Evolutionary conservation across 2,888 invertebrate species (phyloP).

Genomic region (Eupithecia tripunctaria): DNA sequence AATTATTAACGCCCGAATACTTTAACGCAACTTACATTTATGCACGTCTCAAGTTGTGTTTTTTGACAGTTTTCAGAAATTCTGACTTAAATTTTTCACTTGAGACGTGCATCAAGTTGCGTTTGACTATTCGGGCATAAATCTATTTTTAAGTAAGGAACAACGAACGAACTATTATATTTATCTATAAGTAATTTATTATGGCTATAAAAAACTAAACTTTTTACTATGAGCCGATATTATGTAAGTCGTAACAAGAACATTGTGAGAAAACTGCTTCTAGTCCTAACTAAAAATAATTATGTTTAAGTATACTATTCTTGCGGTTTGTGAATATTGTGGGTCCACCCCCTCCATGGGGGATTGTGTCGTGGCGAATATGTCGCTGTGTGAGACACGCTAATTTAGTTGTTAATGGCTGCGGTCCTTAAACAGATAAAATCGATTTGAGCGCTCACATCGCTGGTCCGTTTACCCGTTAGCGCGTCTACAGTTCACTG

Average conservation of each 20-base stretch:
- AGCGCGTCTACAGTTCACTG: no score
- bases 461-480: no score
- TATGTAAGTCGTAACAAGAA: constrained; percentile 5
- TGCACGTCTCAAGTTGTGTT: no score
- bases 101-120: no score
- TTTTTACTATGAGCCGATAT: not conserved
- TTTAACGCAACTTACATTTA: no score
- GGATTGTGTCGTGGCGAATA: not conserved
- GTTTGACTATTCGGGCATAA: no score
- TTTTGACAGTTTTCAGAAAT: no score
- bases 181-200: constrained; percentile 8
- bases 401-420: not conserved
- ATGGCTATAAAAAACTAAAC: not conserved
- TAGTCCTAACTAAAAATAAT: constrained; percentile 9
- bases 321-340: not conserved
- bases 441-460: no score
- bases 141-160: constrained; percentile 6
- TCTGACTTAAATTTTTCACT: no score
- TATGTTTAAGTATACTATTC: not conserved
- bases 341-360: not conserved
- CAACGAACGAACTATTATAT: constrained; percentile 1
- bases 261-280: not conserved
- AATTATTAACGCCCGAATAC: no score
- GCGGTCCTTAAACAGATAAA: no score
- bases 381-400: not conserved